Base-by-base conservation (phyloP, 2,797 vertebrate genomes). In the Acanthis flammea region DNA sequence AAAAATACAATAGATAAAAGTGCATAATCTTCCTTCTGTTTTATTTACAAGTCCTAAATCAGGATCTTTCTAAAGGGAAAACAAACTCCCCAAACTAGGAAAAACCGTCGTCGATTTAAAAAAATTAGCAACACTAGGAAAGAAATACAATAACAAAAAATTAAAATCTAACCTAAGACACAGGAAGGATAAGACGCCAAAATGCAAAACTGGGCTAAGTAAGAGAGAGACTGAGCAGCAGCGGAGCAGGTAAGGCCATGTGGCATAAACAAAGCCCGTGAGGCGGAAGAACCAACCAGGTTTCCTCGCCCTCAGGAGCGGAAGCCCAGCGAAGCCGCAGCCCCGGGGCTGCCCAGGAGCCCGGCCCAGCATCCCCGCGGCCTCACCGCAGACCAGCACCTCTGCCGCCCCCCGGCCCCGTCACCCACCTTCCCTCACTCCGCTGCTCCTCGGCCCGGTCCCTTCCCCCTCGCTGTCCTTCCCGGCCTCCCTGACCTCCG, bases 271-370 rank as follows among this genome's bases (percentile, higher is more conserved):
- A 79, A 66, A 25, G 21, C 7, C 35, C 4, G 3, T 7, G 17
- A 4, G 24, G 27, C 0, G 3, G 37, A 13, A 33, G 12, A 8
- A 0, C 1, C n/a, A 2, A 1, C 1, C 7, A 6, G 4, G 1
- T 12, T 19, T 21, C 23, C 58, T 6, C 5, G 8, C 27, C 47
- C 55, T 1, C 54, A 10, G 54, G 24, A n/a, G 5, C 9, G 5
- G 35, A 28, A 39, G 41, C 11, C 11, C 48, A 24, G 17, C 6
- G 2, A 6, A 13, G n/a, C 30, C 53, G 1, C 42, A 44, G 39
- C 7, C 57, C 23, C 33, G 7, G 7, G 18, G 25, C 39, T 28
- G 3, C 30, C 24, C 44, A n/a, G 35, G 13, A 45, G 42, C 23
- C 30, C 12, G 22, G 68, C 25, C 31, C 54, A 12, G 41, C 19